Percentiles rank a stretch among this genome's conserved stretches.
These are phyloP conservation scores for Drosophila melanosoma DNA, from an alignment of 2,888 invertebrate genomes.

Conservation along the genomic window DNA sequence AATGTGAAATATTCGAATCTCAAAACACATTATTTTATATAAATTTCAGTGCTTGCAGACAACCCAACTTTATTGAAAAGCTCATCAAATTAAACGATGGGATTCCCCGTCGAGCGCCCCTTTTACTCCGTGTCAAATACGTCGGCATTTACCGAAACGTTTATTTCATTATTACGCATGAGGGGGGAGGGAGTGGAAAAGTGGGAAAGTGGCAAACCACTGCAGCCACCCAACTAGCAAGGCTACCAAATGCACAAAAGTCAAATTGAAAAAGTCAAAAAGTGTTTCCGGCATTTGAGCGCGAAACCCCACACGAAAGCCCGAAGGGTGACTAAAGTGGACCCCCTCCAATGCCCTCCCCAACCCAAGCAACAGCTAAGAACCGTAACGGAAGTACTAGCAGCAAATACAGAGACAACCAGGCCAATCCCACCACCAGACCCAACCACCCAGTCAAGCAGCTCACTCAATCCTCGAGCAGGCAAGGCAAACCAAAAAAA, in stretches of 20 bases:
- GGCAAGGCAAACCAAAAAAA: slow-evolving; percentile 25
- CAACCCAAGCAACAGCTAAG: slow-evolving; percentile 60
- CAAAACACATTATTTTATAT: background rate
- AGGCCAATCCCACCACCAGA: slow-evolving; percentile 45
- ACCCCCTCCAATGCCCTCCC: slow-evolving; percentile 30
- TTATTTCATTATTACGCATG: slow-evolving; percentile 83
- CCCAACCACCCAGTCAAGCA: slow-evolving; percentile 17
- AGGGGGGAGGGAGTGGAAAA: slow-evolving; percentile 17
- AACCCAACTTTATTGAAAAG: slow-evolving; percentile 15
- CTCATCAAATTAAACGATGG: slow-evolving; percentile 71
- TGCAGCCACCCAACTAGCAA: slow-evolving; percentile 21
- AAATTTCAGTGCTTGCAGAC: background rate
- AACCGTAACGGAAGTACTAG: slow-evolving; percentile 74
- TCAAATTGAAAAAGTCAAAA: slow-evolving; percentile 81
- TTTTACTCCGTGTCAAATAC: slow-evolving; percentile 59
- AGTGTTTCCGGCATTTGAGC: slow-evolving; percentile 42
- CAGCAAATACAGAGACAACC: slow-evolving; percentile 37
- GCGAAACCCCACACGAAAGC: slow-evolving; percentile 35
- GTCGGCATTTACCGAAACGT: slow-evolving; percentile 83
- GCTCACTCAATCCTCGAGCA: slow-evolving; percentile 13
- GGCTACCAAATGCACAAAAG: slow-evolving; percentile 52
- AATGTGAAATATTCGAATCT: background rate
- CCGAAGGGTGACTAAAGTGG: slow-evolving; percentile 54
- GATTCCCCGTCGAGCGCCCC: slow-evolving; percentile 13
- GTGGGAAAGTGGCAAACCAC: slow-evolving; percentile 2